A percentile compares a stretch with the other conserved stretches of the same genome.
These are phyloP conservation scores for Lydus trimaculatus DNA, from an alignment of 2,888 invertebrate species.

Conservation along the genomic window DNA sequence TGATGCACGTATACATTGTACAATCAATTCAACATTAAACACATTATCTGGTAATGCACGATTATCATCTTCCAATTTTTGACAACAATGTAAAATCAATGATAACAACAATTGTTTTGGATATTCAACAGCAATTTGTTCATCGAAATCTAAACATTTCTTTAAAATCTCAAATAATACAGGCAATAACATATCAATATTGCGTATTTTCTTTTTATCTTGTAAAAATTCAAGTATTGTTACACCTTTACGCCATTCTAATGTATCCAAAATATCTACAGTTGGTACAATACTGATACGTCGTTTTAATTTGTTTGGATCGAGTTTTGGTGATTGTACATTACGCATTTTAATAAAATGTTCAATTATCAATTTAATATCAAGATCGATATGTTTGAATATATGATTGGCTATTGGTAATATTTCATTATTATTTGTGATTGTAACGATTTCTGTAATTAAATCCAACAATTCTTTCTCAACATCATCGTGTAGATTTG, in stretches of 20 bases:
- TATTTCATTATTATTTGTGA: constrained; percentile 68
- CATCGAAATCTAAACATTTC: constrained; percentile 81
- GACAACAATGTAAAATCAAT: constrained; percentile 75
- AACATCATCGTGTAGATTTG: constrained; percentile 61
- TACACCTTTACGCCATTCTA: constrained; percentile 81
- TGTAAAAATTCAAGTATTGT: constrained; percentile 85
- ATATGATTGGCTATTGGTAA: constrained; percentile 68
- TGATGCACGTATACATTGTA: constrained; percentile 88
- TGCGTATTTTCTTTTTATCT: constrained; percentile 79
- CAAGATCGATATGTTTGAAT: constrained; percentile 72
- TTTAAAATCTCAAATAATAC: constrained; percentile 80
- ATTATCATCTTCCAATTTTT: constrained; percentile 62
- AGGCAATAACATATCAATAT: constrained; percentile 73
- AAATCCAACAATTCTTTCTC: constrained; percentile 62
- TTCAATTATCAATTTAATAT: constrained; percentile 67
- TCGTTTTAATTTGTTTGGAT: constrained; percentile 59
- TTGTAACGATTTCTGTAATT: constrained; percentile 66
- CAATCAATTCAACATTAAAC: constrained; percentile 77
- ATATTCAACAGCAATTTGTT: constrained; percentile 85
- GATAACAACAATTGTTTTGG: constrained; percentile 86
- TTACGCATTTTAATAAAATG: constrained; percentile 70
- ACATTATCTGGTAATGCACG: constrained; percentile 62
- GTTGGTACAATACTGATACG: constrained; percentile 62
- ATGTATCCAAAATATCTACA: constrained; percentile 69
- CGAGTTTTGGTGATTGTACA: constrained; percentile 59